Conservation (phyloP, 30 jellyfish, hydroid and myxozoan species). For the Clytia hemisphaerica region DNA sequence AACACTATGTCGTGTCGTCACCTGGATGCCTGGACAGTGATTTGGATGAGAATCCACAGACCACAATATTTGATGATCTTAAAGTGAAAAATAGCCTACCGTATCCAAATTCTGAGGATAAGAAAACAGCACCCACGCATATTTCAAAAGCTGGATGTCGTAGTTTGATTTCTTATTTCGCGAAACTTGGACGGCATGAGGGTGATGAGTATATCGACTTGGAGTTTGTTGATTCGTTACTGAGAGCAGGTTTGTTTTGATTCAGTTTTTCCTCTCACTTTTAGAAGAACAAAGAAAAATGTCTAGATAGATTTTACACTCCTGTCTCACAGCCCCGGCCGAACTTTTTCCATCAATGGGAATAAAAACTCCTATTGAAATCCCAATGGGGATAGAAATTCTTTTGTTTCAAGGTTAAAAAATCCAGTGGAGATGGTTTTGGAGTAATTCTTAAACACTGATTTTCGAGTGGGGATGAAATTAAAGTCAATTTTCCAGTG, state of each 20-base stretch:
- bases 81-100: constrained; percentile 23
- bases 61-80: constrained; percentile 36
- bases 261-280: neutral
- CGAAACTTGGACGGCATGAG: constrained; percentile 71
- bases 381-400: too few relatives aligned
- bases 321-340: too few relatives aligned
- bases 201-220: constrained; percentile 84
- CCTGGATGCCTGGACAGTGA: constrained; percentile 94
- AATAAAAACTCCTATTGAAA: too few relatives aligned
- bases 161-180: constrained; percentile 75
- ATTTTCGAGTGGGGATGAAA: too few relatives aligned
- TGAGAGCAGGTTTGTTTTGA: constrained; percentile 51
- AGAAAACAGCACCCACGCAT: constrained; percentile 16
- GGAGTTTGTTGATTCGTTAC: constrained; percentile 78
- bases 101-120: too few relatives aligned
- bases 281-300: neutral
- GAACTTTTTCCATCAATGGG: too few relatives aligned
- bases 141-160: constrained; percentile 92
- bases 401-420: too few relatives aligned
- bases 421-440: too few relatives aligned
- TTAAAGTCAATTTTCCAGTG: too few relatives aligned
- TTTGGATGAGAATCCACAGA: constrained; percentile 60
- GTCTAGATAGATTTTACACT: too few relatives aligned
- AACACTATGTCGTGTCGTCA: constrained; percentile 44
- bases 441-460: too few relatives aligned